A percentile compares a stretch with the other conserved stretches of the same genome.
These are phyloP conservation scores for Myotis findleyi DNA, from an alignment of 2,797 vertebrate genomes.

Conservation along the genomic window DNA sequence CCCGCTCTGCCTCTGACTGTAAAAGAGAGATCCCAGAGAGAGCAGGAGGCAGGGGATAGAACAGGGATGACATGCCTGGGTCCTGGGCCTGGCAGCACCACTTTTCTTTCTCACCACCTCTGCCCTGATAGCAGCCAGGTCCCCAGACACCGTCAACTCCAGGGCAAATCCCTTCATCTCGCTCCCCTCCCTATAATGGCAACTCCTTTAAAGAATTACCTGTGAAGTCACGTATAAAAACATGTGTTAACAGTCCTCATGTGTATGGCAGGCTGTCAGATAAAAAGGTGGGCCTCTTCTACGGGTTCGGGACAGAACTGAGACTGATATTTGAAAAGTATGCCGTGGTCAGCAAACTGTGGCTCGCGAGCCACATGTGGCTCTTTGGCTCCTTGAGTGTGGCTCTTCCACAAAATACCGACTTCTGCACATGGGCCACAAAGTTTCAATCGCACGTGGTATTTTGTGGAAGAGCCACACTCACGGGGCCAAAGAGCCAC, in stretches of 20 bases:
- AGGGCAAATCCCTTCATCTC: too few species aligned
- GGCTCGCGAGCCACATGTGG: too few species aligned
- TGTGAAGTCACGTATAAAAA: background rate
- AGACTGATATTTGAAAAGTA: background rate
- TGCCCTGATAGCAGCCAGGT: background rate
- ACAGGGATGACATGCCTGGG: rapidly evolving
- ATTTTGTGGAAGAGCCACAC: too few species aligned
- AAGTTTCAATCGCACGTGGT: too few species aligned
- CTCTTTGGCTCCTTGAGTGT: too few species aligned
- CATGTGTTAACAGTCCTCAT: background rate
- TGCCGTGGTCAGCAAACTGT: too few species aligned
- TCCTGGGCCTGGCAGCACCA: too few species aligned
- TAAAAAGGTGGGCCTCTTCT: background rate
- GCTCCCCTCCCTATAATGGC: background rate
- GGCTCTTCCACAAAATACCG: too few species aligned
- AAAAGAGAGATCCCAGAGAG: background rate
- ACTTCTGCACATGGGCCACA: too few species aligned
- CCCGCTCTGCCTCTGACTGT: background rate
- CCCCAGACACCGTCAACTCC: background rate
- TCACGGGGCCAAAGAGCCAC: too few species aligned
- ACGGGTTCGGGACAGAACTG: background rate
- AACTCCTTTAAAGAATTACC: background rate
- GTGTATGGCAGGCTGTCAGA: background rate
- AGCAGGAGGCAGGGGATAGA: background rate
- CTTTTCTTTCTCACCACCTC: background rate